Base-by-base conservation (phyloP, 2,888 invertebrate genomes). In the Lumbricus terrestris region DNA sequence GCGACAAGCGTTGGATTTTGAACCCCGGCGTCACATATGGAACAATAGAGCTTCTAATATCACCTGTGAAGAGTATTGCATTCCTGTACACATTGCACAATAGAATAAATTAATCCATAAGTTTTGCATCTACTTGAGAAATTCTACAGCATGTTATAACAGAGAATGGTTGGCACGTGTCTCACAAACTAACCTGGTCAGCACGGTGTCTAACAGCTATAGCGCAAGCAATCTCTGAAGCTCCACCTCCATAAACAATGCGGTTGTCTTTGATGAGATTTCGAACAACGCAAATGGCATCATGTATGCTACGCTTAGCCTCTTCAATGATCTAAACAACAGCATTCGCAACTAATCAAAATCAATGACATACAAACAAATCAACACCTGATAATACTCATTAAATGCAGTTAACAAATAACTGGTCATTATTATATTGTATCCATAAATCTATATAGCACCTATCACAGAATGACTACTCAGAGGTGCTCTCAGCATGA, bases 161-260 rank as follows among this genome's bases (percentile, higher is more conserved):
- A 54, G 16, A 47, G 47, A 47, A 0, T 69, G n/a, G 8, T 69
- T 69, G 69, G 13, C 11, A n/a, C 13, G n/a, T n/a, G 29, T 69
- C 69, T n/a, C n/a, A 40, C 33, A 33, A 35, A 34, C 91, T 88
- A 29, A 95, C 95, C 94, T 95, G 94, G 90, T 99, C 98, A 2
- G 99, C 98, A 92, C 97, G 97, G 91, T 97, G 96, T 13, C 97
- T 97, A 40, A 99, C 98, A 1, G 97, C 97, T 92, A 99, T 95
- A 37, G 98, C 97, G 95, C 99, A 99, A 23, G 98, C 97, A 69
- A 99, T 97, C 96, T 99, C 99, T 0, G 98, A 97, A 1, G 99
- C 98, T 34, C 99, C 99, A 88, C 99, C 99, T 83, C 99, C 99
- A 95, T 98, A 99, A 29, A 99, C 98, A 92, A 99, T 97, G 91